Evolutionary conservation across 2,113 vertebrate species (phyloP).

Genomic region (Spea multiplicata): DNA sequence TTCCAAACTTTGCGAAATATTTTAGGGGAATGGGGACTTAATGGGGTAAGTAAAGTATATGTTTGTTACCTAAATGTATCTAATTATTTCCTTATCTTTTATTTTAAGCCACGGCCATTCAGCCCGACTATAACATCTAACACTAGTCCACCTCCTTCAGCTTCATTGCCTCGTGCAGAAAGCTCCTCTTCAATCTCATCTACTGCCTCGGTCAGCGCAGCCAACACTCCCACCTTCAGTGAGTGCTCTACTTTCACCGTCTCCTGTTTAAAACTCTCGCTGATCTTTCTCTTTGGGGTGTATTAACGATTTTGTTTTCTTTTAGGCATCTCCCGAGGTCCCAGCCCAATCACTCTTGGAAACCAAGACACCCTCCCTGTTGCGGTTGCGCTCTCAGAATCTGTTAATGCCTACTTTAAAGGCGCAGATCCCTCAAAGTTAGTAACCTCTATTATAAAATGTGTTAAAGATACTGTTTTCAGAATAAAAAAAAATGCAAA

Average conservation of each 20-base stretch:
- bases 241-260: conserved; percentile 62
- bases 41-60: no score
- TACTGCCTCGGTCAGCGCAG: conserved; percentile 86
- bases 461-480: neutral
- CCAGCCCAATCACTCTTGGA: conserved; percentile 92
- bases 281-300: neutral
- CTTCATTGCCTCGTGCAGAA: conserved; percentile 89
- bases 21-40: no score
- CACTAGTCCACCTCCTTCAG: conserved; percentile 83
- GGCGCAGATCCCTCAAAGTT: conserved; percentile 96
- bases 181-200: conserved; percentile 96
- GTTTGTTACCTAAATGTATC: no score
- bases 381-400: conserved; percentile 93
- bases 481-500: neutral
- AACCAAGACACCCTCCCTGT: conserved; percentile 92
- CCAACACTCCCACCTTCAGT: conserved; percentile 94
- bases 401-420: conserved; percentile 98
- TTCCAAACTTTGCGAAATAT: no score
- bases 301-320: neutral
- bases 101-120: conserved; percentile 84
- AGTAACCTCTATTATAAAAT: conserved; percentile 62
- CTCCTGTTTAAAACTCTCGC: conserved; percentile 19
- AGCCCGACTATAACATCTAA: conserved; percentile 81
- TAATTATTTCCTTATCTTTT: conserved; percentile 24
- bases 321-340: conserved; percentile 92